phyloP scores from a whole-genome alignment of 2,888 invertebrate species.

The Norana najaformis region DNA sequence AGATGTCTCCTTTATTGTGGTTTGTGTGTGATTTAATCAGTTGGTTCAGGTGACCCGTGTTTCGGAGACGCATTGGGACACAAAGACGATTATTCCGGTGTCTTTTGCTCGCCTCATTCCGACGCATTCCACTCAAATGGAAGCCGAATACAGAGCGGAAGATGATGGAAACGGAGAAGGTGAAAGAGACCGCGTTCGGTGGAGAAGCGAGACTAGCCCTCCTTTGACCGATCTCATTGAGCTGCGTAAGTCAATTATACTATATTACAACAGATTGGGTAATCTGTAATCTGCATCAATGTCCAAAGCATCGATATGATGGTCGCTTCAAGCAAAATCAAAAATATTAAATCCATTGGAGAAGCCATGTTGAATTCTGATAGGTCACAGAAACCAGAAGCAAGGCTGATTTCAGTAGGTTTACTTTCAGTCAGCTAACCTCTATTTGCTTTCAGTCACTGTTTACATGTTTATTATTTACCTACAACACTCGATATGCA shows the following conservation, averaged over 20 bases:
- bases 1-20: too few species aligned
- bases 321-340: too few species aligned
- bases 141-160: not conserved
- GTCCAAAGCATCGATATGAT: too few species aligned
- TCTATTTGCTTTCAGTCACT: too few species aligned
- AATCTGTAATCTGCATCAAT: too few species aligned
- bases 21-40: conserved; percentile 49
- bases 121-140: conserved; percentile 37
- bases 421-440: too few species aligned
- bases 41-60: conserved; percentile 74
- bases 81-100: conserved; percentile 73
- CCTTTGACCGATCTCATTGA: conserved; percentile 44
- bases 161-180: not conserved
- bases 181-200: not conserved
- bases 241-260: conserved; percentile 44
- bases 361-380: too few species aligned
- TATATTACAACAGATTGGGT: not conserved
- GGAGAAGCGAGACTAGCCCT: not conserved
- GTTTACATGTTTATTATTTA: too few species aligned
- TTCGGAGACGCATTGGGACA: conserved; percentile 70
- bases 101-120: conserved; percentile 75
- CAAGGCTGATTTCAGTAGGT: too few species aligned
- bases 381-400: too few species aligned
- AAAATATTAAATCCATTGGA: too few species aligned
- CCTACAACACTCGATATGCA: too few species aligned